These are phyloP conservation scores for Thelaira solivaga DNA, from an alignment of 2,888 invertebrate genomes.

Conservation along the genomic window DNA sequence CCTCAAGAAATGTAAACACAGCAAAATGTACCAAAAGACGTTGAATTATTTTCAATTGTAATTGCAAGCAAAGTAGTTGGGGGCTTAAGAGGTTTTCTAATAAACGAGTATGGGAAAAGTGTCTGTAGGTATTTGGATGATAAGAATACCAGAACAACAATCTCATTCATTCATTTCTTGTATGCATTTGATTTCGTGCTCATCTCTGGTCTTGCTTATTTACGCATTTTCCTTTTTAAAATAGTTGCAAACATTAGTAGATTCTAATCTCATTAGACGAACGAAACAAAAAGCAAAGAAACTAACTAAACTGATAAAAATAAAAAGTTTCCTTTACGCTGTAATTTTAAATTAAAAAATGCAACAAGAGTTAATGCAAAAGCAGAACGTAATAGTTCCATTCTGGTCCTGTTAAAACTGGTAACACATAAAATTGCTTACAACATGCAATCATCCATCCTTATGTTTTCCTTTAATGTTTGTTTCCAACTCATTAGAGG, in stretches of 20 bases:
- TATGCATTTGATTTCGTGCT: slow-evolving; percentile 9
- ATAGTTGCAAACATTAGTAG: slow-evolving; percentile 60
- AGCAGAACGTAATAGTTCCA: neutral
- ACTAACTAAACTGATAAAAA: slow-evolving; percentile 2
- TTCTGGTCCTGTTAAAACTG: slow-evolving; percentile 28
- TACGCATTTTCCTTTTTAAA: slow-evolving; percentile 41
- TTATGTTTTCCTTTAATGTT: neutral
- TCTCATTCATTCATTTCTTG: slow-evolving; percentile 10
- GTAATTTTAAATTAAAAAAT: slow-evolving; percentile 12
- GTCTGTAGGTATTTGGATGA: slow-evolving; percentile 12
- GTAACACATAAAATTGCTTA: slow-evolving; percentile 46
- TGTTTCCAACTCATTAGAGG: slow-evolving; percentile 57
- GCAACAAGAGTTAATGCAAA: neutral
- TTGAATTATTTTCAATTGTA: slow-evolving; percentile 17
- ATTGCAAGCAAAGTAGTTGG: neutral
- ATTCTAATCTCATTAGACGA: slow-evolving; percentile 57
- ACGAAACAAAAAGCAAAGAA: neutral
- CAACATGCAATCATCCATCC: no score
- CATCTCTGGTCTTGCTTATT: slow-evolving; percentile 32
- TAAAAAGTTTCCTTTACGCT: slow-evolving; percentile 44
- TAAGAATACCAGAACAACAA: neutral
- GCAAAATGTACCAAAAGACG: neutral
- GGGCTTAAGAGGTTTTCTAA: neutral
- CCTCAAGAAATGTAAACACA: slow-evolving; percentile 42
- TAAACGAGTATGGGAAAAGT: neutral